phyloP scores from a whole-genome alignment of 2,888 invertebrate species.

The Lottia scabra region DNA sequence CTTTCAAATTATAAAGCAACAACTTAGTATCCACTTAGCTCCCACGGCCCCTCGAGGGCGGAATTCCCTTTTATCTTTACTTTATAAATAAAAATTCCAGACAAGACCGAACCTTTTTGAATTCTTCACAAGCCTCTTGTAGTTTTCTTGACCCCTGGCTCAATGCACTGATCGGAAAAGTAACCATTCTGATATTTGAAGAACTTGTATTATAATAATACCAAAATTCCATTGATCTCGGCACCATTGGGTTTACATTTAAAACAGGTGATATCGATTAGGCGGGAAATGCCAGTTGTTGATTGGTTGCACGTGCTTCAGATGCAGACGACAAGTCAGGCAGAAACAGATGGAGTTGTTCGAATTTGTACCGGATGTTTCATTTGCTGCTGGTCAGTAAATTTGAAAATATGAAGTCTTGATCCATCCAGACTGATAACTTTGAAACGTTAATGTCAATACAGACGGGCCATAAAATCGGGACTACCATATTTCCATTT shows the following conservation, averaged over 20 bases:
- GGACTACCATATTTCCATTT: neutral
- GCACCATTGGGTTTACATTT: neutral
- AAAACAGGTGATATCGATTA: slow-evolving; percentile 6
- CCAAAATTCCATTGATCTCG: neutral
- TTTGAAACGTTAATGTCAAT: too few relatives aligned
- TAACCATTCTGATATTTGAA: neutral
- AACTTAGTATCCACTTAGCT: neutral
- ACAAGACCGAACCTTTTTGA: neutral
- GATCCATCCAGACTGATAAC: too few relatives aligned
- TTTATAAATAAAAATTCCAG: neutral
- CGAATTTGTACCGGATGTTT: neutral
- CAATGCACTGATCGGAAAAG: neutral
- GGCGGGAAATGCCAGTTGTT: neutral
- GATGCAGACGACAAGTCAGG: neutral
- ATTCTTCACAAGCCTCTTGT: neutral
- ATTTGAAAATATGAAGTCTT: neutral
- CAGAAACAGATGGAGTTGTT: neutral
- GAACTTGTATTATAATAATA: neutral
- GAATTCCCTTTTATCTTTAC: neutral
- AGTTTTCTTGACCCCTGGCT: neutral
- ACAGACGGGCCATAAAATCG: too few relatives aligned
- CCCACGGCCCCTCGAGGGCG: neutral
- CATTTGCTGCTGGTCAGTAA: neutral
- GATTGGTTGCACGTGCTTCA: neutral
- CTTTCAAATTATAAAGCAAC: neutral